Evolutionary conservation across 1,140 invertebrate genomes (phyloP), one percentile per base, ranked within the genome.

Genomic region (Camponotus vicinus): DNA sequence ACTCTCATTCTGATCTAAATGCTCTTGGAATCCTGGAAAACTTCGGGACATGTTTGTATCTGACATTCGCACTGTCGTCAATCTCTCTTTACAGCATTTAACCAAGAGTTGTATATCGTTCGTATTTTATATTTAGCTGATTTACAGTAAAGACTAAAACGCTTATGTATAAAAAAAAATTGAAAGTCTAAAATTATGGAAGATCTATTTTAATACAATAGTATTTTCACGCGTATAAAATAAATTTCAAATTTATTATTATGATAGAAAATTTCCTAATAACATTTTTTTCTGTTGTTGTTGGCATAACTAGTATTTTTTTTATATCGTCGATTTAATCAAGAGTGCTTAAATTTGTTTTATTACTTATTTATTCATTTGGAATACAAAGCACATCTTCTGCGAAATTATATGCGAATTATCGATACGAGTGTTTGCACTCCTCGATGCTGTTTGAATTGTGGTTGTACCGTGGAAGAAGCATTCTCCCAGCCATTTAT

Each of bases 401-500:
- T 63, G 21, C 8, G n/a, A 40, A 80, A 75, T 18, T 45, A 75
- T 45, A 21, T 37, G 55, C 37, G 69, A 49, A 83, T 83, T 83
- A 61, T 83, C 69, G 79, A 83, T 75, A 49, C 79, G 69, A 73
- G 55, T 75, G 69, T 83, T 83, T 83, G 40, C 79, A 61, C 69
- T 75, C 40, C 40, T 75, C 79, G 69, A 73, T 83, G 79, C 55
- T 73, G 40, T 75, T 83, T 61, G 79, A 83, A 75, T 57, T 42
- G 75, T 64, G 73, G 37, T 45, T 71, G 64, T 34, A 85, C 52
- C 66, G 34, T 64, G 69, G 76, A 89, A 89, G 61, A 66, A 76
- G 59, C 32, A 86, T 91, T 85, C 80, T 78, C 82, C 70, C 71
- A 66, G 21, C 75, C 78, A 86, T 86, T 91, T 92, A 91, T 90